A percentile compares a stretch with the other conserved stretches of the same genome.
Conservation (phyloP, 2,113 vertebrate species). For the Onychostruthus taczanowskii region DNA sequence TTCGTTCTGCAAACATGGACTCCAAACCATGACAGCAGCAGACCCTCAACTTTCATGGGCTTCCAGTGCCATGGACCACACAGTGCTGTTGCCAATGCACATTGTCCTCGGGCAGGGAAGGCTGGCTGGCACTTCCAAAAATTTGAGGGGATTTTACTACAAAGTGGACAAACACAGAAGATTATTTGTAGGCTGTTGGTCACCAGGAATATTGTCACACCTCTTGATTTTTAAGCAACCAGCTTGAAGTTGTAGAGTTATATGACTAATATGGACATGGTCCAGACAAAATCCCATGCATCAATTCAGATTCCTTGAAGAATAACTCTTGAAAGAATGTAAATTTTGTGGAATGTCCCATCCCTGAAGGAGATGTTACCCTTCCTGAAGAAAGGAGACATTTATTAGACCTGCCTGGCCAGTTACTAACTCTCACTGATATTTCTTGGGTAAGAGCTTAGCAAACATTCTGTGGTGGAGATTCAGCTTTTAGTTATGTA, state of each 20-base stretch:
- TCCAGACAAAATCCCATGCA: background rate
- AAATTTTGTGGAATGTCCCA: background rate
- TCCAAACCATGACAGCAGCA: accelerated
- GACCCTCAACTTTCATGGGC: no score
- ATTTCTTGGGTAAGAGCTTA: background rate
- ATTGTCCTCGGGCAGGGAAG: background rate
- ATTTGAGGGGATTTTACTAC: background rate
- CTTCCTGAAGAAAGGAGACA: background rate
- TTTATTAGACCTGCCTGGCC: background rate
- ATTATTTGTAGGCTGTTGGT: background rate
- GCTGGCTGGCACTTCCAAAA: background rate
- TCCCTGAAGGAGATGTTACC: background rate
- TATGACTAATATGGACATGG: background rate
- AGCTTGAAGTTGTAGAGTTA: background rate
- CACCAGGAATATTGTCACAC: background rate
- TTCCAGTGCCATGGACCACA: background rate
- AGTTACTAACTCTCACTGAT: background rate
- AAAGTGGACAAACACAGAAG: background rate
- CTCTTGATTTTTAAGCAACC: background rate
- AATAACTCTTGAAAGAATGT: background rate
- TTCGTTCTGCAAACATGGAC: background rate
- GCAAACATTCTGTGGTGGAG: background rate
- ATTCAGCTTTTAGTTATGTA: background rate
- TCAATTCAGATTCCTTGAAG: background rate
- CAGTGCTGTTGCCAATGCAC: constrained; percentile 1